Base-by-base conservation (phyloP, 2,797 vertebrate species). In the Gymnodraco acuticeps region DNA sequence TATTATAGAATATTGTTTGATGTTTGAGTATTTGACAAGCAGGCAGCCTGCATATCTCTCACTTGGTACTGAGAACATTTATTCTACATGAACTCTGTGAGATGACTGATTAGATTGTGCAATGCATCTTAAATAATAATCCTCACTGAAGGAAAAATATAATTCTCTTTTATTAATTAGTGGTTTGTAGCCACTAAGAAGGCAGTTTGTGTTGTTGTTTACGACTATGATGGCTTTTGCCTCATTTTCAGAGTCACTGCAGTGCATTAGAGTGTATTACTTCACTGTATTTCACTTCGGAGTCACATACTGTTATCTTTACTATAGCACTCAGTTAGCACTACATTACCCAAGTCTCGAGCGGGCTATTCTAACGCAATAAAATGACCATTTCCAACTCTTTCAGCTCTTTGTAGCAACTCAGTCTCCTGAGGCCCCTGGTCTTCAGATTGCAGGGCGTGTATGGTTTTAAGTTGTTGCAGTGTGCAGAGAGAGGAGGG, bases 381-480 rank as follows among this genome's bases (percentile, higher is more conserved):
- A 93, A 95, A 94, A 95, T 94, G 94, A 95, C 93, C 92, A 87
- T 95, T 94, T 94, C 90, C 81, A 92, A 95, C 90, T 94, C 91
- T 95, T 94, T 92, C 93, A 93, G 94, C 93, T 94, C 90, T 90
- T 93, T 92, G 92, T 93, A 94, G 93, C 93, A 92, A 87, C 89
- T 93, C 89, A 82, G 93, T 95, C 94, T 95, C 94, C 89, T 82
- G 95, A 94, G 95, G 94, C 94, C 93, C 78, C 88, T 90, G 94
- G 94, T 94, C 93, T 95, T 95, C 90, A 94, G 90, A 95, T 90
- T 92, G 94, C 92, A 85, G 92, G 94, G 93, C 94, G 83, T 91
- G 94, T 94, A 92, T 87, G 91, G 93, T 91, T 91, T 93, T 93
- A 94, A 93, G 91, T 93, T 92, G 94, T 95, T 95, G 94, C 93